These are phyloP conservation scores for Scaptomyza reducta DNA, from an alignment of 2,888 invertebrate species.

Conservation along the genomic window DNA sequence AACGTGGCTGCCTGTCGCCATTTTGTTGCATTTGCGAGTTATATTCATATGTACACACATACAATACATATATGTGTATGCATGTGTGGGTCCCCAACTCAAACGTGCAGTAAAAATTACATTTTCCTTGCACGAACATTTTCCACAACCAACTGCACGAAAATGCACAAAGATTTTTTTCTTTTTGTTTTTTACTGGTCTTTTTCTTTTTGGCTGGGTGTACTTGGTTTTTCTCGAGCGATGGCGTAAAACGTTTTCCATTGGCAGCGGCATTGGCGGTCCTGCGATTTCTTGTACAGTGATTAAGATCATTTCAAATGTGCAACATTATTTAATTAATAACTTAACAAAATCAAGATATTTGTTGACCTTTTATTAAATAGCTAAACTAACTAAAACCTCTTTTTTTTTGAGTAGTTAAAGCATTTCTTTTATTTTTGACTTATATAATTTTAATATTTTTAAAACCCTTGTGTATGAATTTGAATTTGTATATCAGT, in stretches of 20 bases:
- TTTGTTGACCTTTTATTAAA: too few species aligned
- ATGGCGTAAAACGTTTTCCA: constrained; percentile 47
- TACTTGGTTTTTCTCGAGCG: constrained; percentile 54
- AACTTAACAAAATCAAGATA: too few species aligned
- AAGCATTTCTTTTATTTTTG: too few species aligned
- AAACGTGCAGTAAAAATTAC: constrained; percentile 75
- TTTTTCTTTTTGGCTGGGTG: constrained; percentile 27
- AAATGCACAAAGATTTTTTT: constrained; percentile 66
- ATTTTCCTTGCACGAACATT: constrained; percentile 75
- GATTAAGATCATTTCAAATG: background rate
- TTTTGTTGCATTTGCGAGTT: constrained; percentile 76
- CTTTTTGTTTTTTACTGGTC: constrained; percentile 8
- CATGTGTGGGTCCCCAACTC: constrained; percentile 28
- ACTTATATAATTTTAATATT: too few species aligned
- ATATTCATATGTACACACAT: constrained; percentile 35
- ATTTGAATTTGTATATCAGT: too few species aligned
- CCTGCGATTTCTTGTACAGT: constrained; percentile 28
- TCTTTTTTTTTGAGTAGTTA: too few species aligned
- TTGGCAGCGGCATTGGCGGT: constrained; percentile 47
- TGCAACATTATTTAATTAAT: background rate
- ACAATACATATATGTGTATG: constrained; percentile 1
- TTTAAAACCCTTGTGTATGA: too few species aligned
- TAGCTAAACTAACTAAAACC: too few species aligned
- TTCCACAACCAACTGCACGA: constrained; percentile 70
- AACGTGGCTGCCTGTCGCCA: constrained; percentile 72